Evolutionary conservation across 2,888 invertebrate species (phyloP), one percentile per base, ranked within the genome.

Genomic region (Hanleya hanleyi): DNA sequence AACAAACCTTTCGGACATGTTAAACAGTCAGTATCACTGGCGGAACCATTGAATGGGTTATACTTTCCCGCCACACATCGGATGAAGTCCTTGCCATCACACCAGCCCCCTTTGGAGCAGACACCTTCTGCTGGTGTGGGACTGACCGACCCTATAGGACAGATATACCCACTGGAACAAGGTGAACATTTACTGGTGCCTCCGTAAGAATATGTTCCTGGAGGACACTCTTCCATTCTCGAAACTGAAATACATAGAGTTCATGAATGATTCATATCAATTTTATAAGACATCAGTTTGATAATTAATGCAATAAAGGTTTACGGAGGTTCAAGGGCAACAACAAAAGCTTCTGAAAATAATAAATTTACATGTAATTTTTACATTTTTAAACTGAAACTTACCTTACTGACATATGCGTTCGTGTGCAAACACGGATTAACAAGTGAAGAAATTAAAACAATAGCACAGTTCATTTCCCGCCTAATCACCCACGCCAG

Each of bases 1-100:
- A n/a, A n/a, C n/a, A n/a, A 71, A 88, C 88, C 88, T 75, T 87
- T 72, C 7, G 88, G 87, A 73, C 89, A 89, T 0, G 76, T 73
- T 0, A 80, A 57, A 76, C 89, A 89, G 4, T 73, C 82, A 15
- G 70, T 71, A 5, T 66, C 67, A 47, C 73, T 77, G n/a, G 72
- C 61, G 0, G 88, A 87, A 26, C 84, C 87, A 67, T 87, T 88
- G 35, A 76, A 71, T 0, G 80, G 79, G 70, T 89, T 88, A 77
- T 86, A 89, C 1, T 84, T 87, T 6, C 89, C 89, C 2, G 86
- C 75, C 2, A 81, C 81, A 77, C 89, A 89, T 0, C 84, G 81
- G 37, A 73, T 67, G 73, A 82, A 85, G 15, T 69, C 64, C 67
- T 84, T 82, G 1, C 89, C 89, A 73, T 89, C 88, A 77, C 89